Conservation (phyloP, 1,140 invertebrate species). For the Plectrocnemia conspersa region DNA sequence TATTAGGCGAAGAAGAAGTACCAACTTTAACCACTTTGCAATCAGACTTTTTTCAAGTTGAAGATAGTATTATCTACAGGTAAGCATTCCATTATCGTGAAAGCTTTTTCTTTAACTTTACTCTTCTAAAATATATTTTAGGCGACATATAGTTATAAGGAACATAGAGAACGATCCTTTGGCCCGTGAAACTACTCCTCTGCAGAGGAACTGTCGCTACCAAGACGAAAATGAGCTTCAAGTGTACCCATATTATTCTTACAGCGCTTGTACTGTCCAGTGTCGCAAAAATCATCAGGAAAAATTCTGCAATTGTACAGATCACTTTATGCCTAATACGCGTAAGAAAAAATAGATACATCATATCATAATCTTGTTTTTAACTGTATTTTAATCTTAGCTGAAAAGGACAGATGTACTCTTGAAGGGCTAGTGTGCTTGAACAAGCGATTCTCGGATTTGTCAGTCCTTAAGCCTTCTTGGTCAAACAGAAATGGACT, state of each 20-base stretch:
- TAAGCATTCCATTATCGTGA: conserved; percentile 36
- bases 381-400: conserved; percentile 27
- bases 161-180: conserved; percentile 60
- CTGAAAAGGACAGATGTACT: conserved; percentile 48
- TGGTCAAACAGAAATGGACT: conserved; percentile 49
- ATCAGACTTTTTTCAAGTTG: conserved; percentile 51
- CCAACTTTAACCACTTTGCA: conserved; percentile 56
- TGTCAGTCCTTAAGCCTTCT: conserved; percentile 52
- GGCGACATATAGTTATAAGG: conserved; percentile 51
- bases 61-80: conserved; percentile 49
- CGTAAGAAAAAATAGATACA: conserved; percentile 37
- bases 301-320: conserved; percentile 58
- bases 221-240: conserved; percentile 57
- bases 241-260: conserved; percentile 60
- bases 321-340: conserved; percentile 59
- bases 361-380: not conserved
- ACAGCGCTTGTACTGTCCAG: conserved; percentile 62
- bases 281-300: conserved; percentile 59
- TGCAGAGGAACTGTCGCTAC: conserved; percentile 57
- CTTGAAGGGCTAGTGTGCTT: conserved; percentile 55
- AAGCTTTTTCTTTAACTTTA: not conserved
- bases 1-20: conserved; percentile 57
- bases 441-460: conserved; percentile 53
- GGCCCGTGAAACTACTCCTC: conserved; percentile 49
- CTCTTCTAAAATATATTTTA: too few species aligned